phyloP scores from a whole-genome alignment of 2,888 invertebrate species.

The Drepana falcataria region DNA sequence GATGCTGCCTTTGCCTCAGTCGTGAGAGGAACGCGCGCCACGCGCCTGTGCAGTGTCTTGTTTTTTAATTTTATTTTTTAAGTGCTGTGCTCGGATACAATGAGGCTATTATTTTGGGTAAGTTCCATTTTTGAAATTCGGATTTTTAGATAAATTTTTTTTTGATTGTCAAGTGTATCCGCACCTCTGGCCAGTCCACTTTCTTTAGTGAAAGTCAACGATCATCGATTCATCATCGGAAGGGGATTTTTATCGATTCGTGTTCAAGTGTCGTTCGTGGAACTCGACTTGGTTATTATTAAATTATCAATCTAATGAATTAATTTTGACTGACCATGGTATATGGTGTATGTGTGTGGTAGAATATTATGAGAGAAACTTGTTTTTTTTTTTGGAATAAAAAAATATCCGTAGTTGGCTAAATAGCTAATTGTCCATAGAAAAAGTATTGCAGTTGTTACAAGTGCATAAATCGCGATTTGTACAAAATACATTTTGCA shows the following conservation, averaged over 20 bases:
- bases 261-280: conserved; percentile 28
- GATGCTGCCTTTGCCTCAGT: conserved; percentile 47
- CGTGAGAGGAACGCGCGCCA: conserved; percentile 55
- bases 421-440: too few relatives aligned
- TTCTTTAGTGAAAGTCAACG: conserved; percentile 61
- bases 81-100: conserved; percentile 70
- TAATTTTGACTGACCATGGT: too few relatives aligned
- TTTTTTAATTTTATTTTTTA: conserved; percentile 41
- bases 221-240: conserved; percentile 47
- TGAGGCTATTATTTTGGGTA: conserved; percentile 73
- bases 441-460: too few relatives aligned
- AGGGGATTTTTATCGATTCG: conserved; percentile 46
- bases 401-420: too few relatives aligned
- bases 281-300: conserved; percentile 19
- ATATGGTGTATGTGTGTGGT: too few relatives aligned
- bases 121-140: conserved; percentile 31
- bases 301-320: background rate
- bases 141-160: background rate
- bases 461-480: too few relatives aligned
- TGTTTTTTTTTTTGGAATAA: too few relatives aligned
- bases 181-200: conserved; percentile 34
- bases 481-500: too few relatives aligned
- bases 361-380: too few relatives aligned
- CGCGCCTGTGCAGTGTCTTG: conserved; percentile 69
- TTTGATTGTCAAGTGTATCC: conserved; percentile 7